Conservation (phyloP, 2,113 vertebrate species). For the Gasterosteus nipponicus region DNA sequence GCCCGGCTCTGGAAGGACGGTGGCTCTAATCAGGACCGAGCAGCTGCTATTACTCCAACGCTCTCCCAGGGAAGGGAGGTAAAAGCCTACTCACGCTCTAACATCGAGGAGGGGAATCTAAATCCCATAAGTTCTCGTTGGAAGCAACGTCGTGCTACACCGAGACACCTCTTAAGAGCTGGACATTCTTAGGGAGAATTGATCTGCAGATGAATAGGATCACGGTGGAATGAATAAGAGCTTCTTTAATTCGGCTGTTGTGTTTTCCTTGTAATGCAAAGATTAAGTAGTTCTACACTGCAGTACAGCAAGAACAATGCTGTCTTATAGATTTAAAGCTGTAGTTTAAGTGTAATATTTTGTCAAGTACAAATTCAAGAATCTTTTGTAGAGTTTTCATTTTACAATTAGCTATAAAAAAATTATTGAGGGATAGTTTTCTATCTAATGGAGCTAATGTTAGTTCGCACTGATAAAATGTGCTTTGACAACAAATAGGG, state of each 20-base stretch:
- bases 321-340: not conserved
- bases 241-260: slow-evolving; percentile 16
- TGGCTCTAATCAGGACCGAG: slow-evolving; percentile 73
- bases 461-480: not conserved
- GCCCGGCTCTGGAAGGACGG: slow-evolving; percentile 63
- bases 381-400: not conserved
- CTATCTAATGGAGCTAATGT: not conserved
- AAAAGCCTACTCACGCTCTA: slow-evolving; percentile 63
- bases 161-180: not conserved
- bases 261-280: not conserved
- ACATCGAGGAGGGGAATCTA: slow-evolving; percentile 57
- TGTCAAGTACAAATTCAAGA: not conserved
- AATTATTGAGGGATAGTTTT: not conserved
- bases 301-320: not conserved
- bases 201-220: slow-evolving; percentile 18
- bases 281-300: not conserved
- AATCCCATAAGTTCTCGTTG: slow-evolving; percentile 42
- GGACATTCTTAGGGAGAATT: slow-evolving; percentile 28
- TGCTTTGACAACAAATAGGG: not conserved
- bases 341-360: not conserved
- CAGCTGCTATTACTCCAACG: slow-evolving; percentile 74
- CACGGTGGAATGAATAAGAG: slow-evolving; percentile 5
- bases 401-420: not conserved
- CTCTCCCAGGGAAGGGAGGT: slow-evolving; percentile 62
- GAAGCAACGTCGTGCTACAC: slow-evolving; percentile 13